phyloP scores from a whole-genome alignment of 2,797 vertebrate genomes.

The Columba guinea region DNA sequence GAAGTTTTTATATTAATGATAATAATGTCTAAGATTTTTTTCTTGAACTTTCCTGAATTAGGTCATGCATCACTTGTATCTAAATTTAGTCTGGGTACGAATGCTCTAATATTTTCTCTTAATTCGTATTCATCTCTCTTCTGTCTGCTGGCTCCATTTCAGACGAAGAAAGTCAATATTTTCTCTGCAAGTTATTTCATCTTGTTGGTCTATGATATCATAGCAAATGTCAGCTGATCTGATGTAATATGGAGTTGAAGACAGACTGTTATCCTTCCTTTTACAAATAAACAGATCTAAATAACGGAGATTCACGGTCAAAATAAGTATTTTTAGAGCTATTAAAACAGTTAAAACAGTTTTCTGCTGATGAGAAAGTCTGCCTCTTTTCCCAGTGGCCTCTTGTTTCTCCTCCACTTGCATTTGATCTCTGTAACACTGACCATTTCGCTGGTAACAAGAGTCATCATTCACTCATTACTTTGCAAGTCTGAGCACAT shows the following conservation, averaged over 20 bases:
- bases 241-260: slow-evolving; percentile 11
- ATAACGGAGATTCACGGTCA: neutral
- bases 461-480: slow-evolving; percentile 9
- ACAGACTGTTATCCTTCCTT: slow-evolving; percentile 47
- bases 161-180: slow-evolving; percentile 61
- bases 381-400: neutral
- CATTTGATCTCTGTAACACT: neutral
- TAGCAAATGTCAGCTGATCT: slow-evolving; percentile 54
- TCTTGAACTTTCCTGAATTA: neutral
- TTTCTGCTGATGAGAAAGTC: neutral
- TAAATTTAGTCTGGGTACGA: slow-evolving; percentile 39
- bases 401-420: neutral
- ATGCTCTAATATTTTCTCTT: slow-evolving; percentile 31
- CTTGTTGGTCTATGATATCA: slow-evolving; percentile 56
- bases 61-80: slow-evolving; percentile 2
- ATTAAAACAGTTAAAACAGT: slow-evolving; percentile 15
- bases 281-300: slow-evolving; percentile 45
- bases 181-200: slow-evolving; percentile 48
- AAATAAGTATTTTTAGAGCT: slow-evolving; percentile 37
- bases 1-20: neutral
- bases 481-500: slow-evolving; percentile 8
- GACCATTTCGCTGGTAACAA: neutral
- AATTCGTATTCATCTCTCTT: slow-evolving; percentile 46
- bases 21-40: neutral
- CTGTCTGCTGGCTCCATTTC: slow-evolving; percentile 61